Percentiles rank a stretch among this genome's conserved stretches.
Conservation (phyloP, 2,888 invertebrate genomes). For the Cordilura impudica region DNA sequence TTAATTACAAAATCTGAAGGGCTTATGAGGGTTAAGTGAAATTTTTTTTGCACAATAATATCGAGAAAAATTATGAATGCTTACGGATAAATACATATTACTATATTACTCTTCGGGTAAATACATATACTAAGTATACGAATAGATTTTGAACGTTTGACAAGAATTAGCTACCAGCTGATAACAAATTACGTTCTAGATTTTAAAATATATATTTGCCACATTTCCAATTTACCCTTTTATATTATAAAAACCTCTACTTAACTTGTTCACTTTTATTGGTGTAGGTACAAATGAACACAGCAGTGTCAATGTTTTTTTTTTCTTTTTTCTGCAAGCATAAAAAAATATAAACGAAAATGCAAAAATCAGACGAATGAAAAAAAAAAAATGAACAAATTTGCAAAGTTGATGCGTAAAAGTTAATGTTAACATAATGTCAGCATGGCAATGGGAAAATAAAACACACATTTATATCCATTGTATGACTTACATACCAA, state of each 20-base stretch:
- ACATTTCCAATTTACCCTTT: not conserved
- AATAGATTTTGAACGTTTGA: too few species aligned
- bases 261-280: constrained; percentile 21
- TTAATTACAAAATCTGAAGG: too few species aligned
- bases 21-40: too few species aligned
- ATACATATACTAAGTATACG: too few species aligned
- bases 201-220: not conserved
- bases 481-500: not conserved
- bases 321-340: constrained; percentile 3
- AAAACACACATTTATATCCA: constrained; percentile 17
- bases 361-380: constrained; percentile 3
- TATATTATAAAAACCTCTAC: not conserved
- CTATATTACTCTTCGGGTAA: too few species aligned
- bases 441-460: constrained; percentile 52
- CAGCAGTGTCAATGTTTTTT: not conserved
- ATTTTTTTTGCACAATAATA: too few species aligned
- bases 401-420: constrained; percentile 55
- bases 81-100: too few species aligned
- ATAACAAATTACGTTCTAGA: too few species aligned
- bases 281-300: constrained; percentile 15
- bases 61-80: too few species aligned
- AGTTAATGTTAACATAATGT: constrained; percentile 60
- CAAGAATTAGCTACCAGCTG: too few species aligned
- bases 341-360: constrained; percentile 6
- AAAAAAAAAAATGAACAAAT: constrained; percentile 26